Evolutionary conservation across 2,113 vertebrate species (phyloP).

Genomic region (Esox niger): DNA sequence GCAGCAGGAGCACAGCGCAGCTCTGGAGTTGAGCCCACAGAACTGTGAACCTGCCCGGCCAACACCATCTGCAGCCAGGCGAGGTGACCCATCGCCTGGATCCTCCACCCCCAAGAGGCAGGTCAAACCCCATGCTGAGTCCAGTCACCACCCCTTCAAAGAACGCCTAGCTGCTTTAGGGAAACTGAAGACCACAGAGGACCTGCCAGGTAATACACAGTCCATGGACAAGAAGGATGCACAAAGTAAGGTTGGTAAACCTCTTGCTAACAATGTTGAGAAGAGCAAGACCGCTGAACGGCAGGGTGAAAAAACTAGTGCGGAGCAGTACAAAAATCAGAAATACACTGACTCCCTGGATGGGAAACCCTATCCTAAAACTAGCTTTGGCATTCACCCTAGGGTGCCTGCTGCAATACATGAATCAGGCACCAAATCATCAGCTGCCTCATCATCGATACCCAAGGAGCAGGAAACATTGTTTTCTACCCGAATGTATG

Average conservation of each 20-base stretch:
- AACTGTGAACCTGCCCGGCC: constrained; percentile 45
- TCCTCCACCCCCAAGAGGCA: constrained; percentile 63
- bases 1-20: constrained; percentile 31
- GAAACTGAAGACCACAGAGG: constrained; percentile 66
- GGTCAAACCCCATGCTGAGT: constrained; percentile 67
- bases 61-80: constrained; percentile 43
- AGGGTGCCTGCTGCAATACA: constrained; percentile 68
- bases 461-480: constrained; percentile 60
- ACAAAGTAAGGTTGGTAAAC: constrained; percentile 22
- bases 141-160: constrained; percentile 69
- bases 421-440: constrained; percentile 62
- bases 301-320: constrained; percentile 30
- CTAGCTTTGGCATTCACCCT: constrained; percentile 57
- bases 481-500: constrained; percentile 56
- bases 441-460: constrained; percentile 67
- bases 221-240: constrained; percentile 43
- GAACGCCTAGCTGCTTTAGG: constrained; percentile 74
- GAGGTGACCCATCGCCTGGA: constrained; percentile 35
- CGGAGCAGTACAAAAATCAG: constrained; percentile 38
- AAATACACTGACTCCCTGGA: constrained; percentile 49
- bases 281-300: constrained; percentile 47
- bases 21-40: constrained; percentile 1
- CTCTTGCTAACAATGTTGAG: constrained; percentile 15
- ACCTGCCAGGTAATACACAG: constrained; percentile 23
- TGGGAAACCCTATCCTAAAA: constrained; percentile 41